Evolutionary conservation across 2,797 vertebrate species (phyloP).

Genomic region (Morelia viridis): DNA sequence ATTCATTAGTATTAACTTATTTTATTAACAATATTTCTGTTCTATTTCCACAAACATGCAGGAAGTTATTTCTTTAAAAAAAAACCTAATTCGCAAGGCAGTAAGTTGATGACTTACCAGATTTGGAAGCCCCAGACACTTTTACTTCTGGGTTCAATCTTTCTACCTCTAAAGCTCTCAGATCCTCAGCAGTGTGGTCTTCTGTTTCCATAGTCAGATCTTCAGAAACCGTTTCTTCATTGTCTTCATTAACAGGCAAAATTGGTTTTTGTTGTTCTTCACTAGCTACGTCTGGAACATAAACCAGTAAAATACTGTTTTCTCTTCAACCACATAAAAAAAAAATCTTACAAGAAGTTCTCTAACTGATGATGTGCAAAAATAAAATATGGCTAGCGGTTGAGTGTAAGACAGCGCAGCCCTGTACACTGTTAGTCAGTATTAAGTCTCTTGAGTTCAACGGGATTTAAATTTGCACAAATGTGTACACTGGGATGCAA

Average conservation of each 20-base stretch:
- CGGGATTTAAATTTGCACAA: not conserved
- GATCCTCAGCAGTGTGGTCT: slow-evolving; percentile 75
- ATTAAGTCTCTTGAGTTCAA: not conserved
- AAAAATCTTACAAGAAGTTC: not conserved
- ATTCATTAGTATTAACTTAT: not conserved
- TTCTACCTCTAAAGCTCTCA: slow-evolving; percentile 75
- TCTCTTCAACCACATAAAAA: not conserved
- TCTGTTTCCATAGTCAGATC: slow-evolving; percentile 82
- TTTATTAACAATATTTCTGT: not conserved
- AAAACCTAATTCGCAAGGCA: not conserved
- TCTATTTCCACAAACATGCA: not conserved
- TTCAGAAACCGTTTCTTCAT: slow-evolving; percentile 71
- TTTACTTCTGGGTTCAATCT: slow-evolving; percentile 86
- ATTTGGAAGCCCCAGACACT: slow-evolving; percentile 61
- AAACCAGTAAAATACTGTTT: not conserved
- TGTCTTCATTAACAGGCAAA: slow-evolving; percentile 67
- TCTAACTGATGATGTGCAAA: not conserved
- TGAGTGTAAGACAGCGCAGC: not conserved
- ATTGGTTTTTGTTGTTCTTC: slow-evolving; percentile 85
- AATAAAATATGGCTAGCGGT: not conserved
- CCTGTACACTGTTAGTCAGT: not conserved
- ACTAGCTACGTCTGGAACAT: slow-evolving; percentile 84
- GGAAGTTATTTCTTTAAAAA: not conserved
- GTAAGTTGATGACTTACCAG: slow-evolving; percentile 56
- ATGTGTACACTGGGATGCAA: not conserved